phyloP scores from a whole-genome alignment of 2,113 vertebrate species.

The Lophius piscatorius region DNA sequence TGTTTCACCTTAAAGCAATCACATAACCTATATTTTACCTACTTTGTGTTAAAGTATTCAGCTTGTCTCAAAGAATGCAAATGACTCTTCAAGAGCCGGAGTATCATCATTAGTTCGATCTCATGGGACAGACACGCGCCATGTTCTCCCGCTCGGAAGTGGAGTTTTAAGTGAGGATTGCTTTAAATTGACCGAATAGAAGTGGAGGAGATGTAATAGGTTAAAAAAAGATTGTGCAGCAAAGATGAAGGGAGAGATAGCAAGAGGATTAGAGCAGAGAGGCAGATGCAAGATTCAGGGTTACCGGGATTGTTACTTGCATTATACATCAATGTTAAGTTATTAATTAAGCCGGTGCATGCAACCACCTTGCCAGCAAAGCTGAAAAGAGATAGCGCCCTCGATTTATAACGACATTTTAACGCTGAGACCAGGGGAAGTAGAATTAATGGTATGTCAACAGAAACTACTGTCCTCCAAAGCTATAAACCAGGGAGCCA shows the following conservation, averaged over 20 bases:
- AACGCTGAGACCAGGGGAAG: slow-evolving; percentile 34
- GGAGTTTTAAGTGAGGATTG: slow-evolving; percentile 13
- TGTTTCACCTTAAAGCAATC: slow-evolving; percentile 39
- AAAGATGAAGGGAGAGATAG: slow-evolving; percentile 3
- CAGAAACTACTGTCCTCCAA: slow-evolving; percentile 49
- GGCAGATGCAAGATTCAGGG: slow-evolving; percentile 11
- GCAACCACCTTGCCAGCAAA: slow-evolving; percentile 32
- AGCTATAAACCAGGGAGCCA: slow-evolving; percentile 34
- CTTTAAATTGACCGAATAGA: slow-evolving; percentile 10
- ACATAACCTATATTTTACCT: slow-evolving; percentile 32
- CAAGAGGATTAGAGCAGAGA: neutral
- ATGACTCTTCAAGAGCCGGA: slow-evolving; percentile 21
- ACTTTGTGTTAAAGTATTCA: slow-evolving; percentile 38
- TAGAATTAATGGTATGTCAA: slow-evolving; percentile 58
- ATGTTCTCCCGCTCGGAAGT: neutral
- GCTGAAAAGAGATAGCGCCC: slow-evolving; percentile 31
- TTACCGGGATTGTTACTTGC: slow-evolving; percentile 16
- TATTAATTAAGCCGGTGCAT: slow-evolving; percentile 44
- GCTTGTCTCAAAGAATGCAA: slow-evolving; percentile 18
- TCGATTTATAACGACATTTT: slow-evolving; percentile 47
- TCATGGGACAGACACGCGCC: neutral
- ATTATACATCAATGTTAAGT: slow-evolving; percentile 47
- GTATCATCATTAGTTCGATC: slow-evolving; percentile 38
- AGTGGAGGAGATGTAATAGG: neutral
- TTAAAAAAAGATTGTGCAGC: neutral